Evolutionary conservation across 2,888 invertebrate species (phyloP).

Genomic region (Pristionchus arcanus): DNA sequence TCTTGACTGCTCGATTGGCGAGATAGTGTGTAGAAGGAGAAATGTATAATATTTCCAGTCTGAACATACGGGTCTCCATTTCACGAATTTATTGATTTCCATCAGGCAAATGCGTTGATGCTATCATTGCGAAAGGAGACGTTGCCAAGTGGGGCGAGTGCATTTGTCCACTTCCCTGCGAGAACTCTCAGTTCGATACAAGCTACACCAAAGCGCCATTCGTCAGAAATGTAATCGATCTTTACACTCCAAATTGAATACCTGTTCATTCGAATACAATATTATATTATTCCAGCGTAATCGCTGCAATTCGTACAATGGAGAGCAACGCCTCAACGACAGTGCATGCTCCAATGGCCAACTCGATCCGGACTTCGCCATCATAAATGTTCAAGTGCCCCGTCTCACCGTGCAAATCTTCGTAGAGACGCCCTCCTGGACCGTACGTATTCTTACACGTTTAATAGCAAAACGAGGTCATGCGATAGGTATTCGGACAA

Average conservation of each 20-base stretch:
- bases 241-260: not conserved
- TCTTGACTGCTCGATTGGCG: not conserved
- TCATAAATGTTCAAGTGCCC: constrained; percentile 19
- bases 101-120: constrained; percentile 32
- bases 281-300: not conserved
- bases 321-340: not conserved
- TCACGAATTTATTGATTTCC: not conserved
- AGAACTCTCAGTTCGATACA: not conserved
- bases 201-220: constrained; percentile 16
- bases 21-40: not conserved
- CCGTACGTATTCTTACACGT: not conserved
- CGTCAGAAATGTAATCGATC: not conserved
- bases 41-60: too few species aligned
- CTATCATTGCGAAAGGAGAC: constrained; percentile 7
- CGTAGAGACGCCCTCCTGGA: constrained; percentile 27
- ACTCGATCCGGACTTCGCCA: not conserved
- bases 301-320: not conserved
- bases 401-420: constrained; percentile 19
- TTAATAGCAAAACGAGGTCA: not conserved
- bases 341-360: not conserved
- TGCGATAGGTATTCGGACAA: not conserved
- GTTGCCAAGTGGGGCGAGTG: constrained; percentile 9
- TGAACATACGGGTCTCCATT: too few species aligned
- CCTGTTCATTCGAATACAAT: not conserved
- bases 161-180: constrained; percentile 11